Percentiles rank a stretch among this genome's conserved stretches.
phyloP scores from a whole-genome alignment of 2,888 invertebrate species.

The Diarsia brunnea region DNA sequence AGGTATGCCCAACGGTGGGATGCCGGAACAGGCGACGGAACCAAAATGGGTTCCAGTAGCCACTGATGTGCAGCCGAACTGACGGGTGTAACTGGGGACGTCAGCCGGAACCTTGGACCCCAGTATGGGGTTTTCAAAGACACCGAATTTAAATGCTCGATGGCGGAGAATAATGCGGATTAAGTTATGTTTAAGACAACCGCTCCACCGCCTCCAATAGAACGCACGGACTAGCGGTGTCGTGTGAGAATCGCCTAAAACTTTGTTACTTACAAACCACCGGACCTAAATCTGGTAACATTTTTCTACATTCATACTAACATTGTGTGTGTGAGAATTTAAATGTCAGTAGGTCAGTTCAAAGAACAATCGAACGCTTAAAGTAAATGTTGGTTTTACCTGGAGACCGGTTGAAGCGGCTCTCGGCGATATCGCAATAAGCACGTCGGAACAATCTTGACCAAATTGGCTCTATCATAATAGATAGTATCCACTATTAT shows the following conservation, averaged over 20 bases:
- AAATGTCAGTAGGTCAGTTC: constrained; percentile 53
- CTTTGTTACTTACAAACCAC: not conserved
- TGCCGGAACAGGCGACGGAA: no score
- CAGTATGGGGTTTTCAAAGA: no score
- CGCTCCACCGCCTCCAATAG: not conserved
- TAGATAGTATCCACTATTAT: constrained; percentile 2
- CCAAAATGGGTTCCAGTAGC: no score
- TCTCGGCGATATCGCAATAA: constrained; percentile 32
- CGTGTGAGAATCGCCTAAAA: not conserved
- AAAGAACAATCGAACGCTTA: constrained; percentile 56
- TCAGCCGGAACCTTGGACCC: no score
- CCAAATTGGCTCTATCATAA: constrained; percentile 34
- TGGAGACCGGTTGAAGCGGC: constrained; percentile 40
- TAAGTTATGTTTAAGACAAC: no score
- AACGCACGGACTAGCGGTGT: not conserved
- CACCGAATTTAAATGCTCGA: no score
- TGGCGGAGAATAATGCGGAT: no score
- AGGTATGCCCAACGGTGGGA: no score
- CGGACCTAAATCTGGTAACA: constrained; percentile 1
- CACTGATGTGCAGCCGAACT: no score
- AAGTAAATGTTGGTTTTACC: constrained; percentile 54
- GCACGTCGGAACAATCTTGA: constrained; percentile 20
- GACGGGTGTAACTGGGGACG: no score
- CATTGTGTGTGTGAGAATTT: constrained; percentile 42
- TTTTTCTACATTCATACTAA: constrained; percentile 24